phyloP scores from a whole-genome alignment of 2,113 vertebrate genomes.

The Oostethus manadensis region DNA sequence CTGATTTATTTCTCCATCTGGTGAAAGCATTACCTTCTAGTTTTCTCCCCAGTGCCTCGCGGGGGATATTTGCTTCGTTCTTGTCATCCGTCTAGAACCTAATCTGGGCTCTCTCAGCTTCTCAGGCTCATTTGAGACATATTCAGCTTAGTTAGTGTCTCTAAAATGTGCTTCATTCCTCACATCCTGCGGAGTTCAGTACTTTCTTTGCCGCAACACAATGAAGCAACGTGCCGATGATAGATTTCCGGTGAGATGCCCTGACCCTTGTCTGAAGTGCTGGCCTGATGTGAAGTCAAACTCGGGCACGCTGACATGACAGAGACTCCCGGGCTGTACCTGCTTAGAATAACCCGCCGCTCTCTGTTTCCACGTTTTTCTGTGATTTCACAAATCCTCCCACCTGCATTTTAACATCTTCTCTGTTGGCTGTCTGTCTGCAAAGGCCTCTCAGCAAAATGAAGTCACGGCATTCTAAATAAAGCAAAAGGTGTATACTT shows the following conservation, averaged over 20 bases:
- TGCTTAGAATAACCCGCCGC: conserved; percentile 41
- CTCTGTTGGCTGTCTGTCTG: conserved; percentile 37
- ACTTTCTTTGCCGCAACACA: conserved; percentile 3
- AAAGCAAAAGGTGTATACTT: conserved; percentile 42
- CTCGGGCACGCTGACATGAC: conserved; percentile 41
- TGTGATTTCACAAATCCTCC: conserved; percentile 45
- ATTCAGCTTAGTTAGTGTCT: conserved; percentile 48
- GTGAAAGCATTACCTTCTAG: conserved; percentile 23
- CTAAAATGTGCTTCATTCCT: conserved; percentile 36
- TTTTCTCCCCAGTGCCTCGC: conserved; percentile 39
- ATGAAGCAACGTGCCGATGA: conserved; percentile 21
- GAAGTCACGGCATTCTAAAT: conserved; percentile 50
- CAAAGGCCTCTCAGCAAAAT: conserved; percentile 28
- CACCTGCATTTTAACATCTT: conserved; percentile 21
- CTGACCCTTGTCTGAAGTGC: conserved; percentile 24
- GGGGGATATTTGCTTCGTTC: conserved; percentile 21
- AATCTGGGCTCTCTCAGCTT: conserved; percentile 22
- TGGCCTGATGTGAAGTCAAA: neutral
- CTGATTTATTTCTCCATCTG: neutral
- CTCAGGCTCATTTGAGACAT: conserved; percentile 44
- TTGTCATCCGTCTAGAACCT: conserved; percentile 27
- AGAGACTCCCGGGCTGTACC: conserved; percentile 36
- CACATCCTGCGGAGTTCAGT: conserved; percentile 6
- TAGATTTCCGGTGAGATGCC: conserved; percentile 38
- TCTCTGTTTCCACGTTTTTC: conserved; percentile 11